Conservation (phyloP, 2,113 vertebrate species). For the Epinephelus moara region DNA sequence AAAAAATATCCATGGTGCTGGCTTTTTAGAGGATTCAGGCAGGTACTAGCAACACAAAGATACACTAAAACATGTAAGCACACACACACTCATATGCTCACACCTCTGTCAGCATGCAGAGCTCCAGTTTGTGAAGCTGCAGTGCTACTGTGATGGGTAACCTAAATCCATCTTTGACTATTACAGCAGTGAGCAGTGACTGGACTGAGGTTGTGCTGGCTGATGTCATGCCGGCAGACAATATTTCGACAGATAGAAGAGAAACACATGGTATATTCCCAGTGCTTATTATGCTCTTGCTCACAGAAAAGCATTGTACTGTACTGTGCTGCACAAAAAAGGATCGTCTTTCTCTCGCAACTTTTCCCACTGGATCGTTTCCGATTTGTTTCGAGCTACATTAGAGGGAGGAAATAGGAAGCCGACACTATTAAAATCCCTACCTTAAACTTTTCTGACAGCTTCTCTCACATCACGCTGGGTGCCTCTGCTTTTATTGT, state of each 20-base stretch:
- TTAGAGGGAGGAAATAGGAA: constrained; percentile 9
- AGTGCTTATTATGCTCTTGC: constrained; percentile 9
- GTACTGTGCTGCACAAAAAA: neutral
- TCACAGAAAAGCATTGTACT: constrained; percentile 35
- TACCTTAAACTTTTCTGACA: constrained; percentile 36
- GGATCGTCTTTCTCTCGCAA: neutral
- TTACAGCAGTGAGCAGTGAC: constrained; percentile 35
- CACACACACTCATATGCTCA: constrained; percentile 17
- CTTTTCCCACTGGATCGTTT: constrained; percentile 29
- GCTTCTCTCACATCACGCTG: constrained; percentile 24
- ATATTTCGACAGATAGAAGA: constrained; percentile 19
- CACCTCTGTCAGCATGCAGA: neutral
- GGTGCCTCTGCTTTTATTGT: neutral
- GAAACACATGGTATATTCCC: constrained; percentile 10
- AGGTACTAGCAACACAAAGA: constrained; percentile 47
- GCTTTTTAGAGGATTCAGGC: constrained; percentile 44
- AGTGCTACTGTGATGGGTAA: constrained; percentile 43
- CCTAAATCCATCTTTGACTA: constrained; percentile 57
- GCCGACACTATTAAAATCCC: neutral
- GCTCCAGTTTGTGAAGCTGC: constrained; percentile 17
- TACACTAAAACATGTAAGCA: constrained; percentile 9
- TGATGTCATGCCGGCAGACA: constrained; percentile 32
- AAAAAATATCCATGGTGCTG: constrained; percentile 43
- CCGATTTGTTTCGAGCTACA: constrained; percentile 17
- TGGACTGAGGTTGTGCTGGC: constrained; percentile 26